phyloP scores from a whole-genome alignment of 1,140 invertebrate genomes.

The Zaprionus africanus region DNA sequence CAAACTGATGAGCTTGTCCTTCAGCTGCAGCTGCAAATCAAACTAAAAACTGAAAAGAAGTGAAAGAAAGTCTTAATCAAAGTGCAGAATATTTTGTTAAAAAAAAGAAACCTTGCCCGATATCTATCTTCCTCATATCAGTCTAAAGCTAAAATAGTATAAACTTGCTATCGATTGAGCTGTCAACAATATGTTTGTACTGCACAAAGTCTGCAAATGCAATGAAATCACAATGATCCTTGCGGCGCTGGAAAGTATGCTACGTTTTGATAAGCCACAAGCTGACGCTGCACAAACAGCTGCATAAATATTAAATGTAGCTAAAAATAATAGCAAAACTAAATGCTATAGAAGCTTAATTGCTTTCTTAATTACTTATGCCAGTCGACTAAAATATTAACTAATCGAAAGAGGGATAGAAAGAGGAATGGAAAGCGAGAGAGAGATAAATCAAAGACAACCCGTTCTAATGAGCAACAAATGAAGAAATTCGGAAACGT shows the following conservation, averaged over 20 bases:
- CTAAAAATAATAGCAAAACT: not conserved
- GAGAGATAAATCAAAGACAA: conserved; percentile 38
- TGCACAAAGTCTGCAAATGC: not conserved
- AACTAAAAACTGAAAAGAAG: not conserved
- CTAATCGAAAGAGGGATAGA: not conserved
- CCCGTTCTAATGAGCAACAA: conserved; percentile 29
- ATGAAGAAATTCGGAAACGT: conserved; percentile 30
- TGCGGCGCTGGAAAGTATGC: conserved; percentile 1
- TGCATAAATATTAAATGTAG: not conserved
- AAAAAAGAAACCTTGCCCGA: not conserved
- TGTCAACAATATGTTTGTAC: not conserved
- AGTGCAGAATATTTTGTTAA: not conserved
- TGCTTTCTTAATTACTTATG: conserved; percentile 4
- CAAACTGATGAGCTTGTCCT: not conserved
- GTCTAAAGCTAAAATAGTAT: not conserved
- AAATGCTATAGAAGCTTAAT: not conserved
- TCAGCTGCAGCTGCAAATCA: too few relatives aligned
- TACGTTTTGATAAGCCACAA: not conserved
- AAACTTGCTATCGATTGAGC: not conserved
- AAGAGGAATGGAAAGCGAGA: too few relatives aligned
- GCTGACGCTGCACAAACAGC: not conserved
- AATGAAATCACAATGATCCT: not conserved
- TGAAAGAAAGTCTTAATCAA: not conserved
- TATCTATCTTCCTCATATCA: too few relatives aligned
- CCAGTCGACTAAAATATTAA: conserved; percentile 2